A percentile compares a stretch with the other conserved stretches of the same genome.
Evolutionary conservation across 2,888 invertebrate species (phyloP).

Genomic region (Parascotia fuliginaria): DNA sequence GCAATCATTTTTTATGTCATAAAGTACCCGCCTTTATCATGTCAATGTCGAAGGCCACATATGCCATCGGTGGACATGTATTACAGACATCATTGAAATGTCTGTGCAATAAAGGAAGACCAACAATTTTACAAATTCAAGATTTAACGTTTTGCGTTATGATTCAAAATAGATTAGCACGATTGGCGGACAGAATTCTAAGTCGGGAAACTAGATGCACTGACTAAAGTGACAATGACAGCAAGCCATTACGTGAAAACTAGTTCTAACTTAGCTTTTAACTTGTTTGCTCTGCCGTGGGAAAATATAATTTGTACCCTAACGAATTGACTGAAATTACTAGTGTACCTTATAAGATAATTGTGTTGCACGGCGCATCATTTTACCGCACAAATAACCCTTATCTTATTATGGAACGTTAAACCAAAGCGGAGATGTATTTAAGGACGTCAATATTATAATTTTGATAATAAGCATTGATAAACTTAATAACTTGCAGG

Average conservation of each 20-base stretch:
- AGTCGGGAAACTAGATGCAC: conserved; percentile 36
- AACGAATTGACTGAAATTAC: conserved; percentile 25
- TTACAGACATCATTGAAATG: conserved; percentile 22
- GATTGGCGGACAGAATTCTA: conserved; percentile 5
- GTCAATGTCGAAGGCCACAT: conserved; percentile 28
- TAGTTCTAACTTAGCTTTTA: conserved; percentile 42
- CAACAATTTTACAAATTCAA: conserved; percentile 6
- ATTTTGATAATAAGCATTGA: too few species aligned
- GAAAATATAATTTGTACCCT: conserved; percentile 35
- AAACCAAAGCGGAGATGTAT: too few species aligned
- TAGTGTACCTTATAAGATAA: not conserved
- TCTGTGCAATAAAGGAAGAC: conserved; percentile 13
- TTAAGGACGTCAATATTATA: too few species aligned
- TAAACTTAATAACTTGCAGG: too few species aligned
- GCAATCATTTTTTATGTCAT: conserved; percentile 25
- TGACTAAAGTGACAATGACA: conserved; percentile 54
- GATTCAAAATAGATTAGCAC: conserved; percentile 5
- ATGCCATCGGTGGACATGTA: conserved; percentile 18
- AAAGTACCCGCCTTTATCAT: conserved; percentile 30
- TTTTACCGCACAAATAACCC: too few species aligned
- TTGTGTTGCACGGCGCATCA: not conserved
- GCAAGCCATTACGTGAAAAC: conserved; percentile 55
- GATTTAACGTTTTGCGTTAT: not conserved
- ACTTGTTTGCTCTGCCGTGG: conserved; percentile 37
- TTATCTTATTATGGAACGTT: too few species aligned